These are phyloP conservation scores for Hedychridium roseum DNA, from an alignment of 2,888 invertebrate species.

Conservation along the genomic window DNA sequence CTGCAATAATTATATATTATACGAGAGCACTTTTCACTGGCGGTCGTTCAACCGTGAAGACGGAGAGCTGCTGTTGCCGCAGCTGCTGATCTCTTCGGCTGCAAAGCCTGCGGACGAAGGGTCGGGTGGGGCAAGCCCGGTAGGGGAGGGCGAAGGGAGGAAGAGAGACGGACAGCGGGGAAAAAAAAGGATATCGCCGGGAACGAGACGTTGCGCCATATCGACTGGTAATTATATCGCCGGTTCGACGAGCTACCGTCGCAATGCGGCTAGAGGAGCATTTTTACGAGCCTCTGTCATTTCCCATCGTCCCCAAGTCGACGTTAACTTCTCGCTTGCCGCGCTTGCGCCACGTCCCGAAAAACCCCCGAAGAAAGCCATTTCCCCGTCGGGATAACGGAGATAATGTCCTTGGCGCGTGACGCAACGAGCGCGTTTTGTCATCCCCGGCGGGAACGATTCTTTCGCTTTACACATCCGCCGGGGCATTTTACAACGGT, in stretches of 20 bases:
- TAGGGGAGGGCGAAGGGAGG: too few relatives aligned
- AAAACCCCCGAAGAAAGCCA: too few relatives aligned
- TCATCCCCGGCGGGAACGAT: too few relatives aligned
- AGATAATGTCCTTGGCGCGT: too few relatives aligned
- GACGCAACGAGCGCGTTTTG: too few relatives aligned
- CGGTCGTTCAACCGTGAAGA: conserved; percentile 40
- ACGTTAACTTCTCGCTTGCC: too few relatives aligned
- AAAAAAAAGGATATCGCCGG: conserved; percentile 24
- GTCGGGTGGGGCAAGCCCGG: not conserved
- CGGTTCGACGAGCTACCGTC: not conserved
- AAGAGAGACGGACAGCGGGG: not conserved
- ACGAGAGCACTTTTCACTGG: conserved; percentile 37
- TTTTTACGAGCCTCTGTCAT: conserved; percentile 1
- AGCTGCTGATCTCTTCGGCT: conserved; percentile 29
- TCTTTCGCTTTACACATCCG: too few relatives aligned
- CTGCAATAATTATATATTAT: conserved; percentile 38
- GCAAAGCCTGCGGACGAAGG: conserved; percentile 22
- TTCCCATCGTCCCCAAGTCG: too few relatives aligned
- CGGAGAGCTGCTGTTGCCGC: conserved; percentile 9
- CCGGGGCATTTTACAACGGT: too few relatives aligned
- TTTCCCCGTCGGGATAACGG: too few relatives aligned
- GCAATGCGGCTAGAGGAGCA: conserved; percentile 1
- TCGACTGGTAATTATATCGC: conserved; percentile 30
- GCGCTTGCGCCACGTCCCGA: too few relatives aligned
- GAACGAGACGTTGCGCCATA: conserved; percentile 35